Percentiles rank a stretch among this genome's conserved stretches.
Evolutionary conservation across 92 coral and sea anemone genomes (phyloP).

Genomic region (Heteractis magnifica): DNA sequence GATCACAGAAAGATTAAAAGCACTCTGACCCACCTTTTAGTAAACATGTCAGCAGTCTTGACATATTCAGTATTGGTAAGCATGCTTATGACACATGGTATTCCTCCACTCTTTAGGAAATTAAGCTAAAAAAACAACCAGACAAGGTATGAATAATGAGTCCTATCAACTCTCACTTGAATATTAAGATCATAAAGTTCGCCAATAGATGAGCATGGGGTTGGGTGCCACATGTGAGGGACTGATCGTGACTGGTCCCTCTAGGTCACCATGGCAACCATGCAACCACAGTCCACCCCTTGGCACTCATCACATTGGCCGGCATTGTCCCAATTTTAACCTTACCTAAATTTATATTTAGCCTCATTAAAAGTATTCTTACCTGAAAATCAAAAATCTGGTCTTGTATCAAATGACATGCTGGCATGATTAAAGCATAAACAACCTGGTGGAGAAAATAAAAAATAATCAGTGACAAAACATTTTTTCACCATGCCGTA

Average conservation of each 20-base stretch:
- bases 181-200: too few species aligned
- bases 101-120: slow-evolving; percentile 93
- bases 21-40: slow-evolving; percentile 60
- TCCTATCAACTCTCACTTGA: too few species aligned
- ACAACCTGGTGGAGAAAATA: slow-evolving; percentile 50
- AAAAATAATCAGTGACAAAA: neutral
- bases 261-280: too few species aligned
- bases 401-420: slow-evolving; percentile 71
- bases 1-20: neutral
- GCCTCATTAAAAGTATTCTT: neutral
- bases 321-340: too few species aligned
- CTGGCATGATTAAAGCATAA: slow-evolving; percentile 94
- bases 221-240: too few species aligned
- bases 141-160: neutral
- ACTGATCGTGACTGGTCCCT: too few species aligned
- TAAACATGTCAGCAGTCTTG: slow-evolving; percentile 76
- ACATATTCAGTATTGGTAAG: slow-evolving; percentile 83
- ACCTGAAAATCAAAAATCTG: slow-evolving; percentile 90
- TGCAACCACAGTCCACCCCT: too few species aligned
- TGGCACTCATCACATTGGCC: too few species aligned
- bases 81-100: slow-evolving; percentile 83
- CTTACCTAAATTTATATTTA: too few species aligned
- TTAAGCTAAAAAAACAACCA: slow-evolving; percentile 52
- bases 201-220: too few species aligned
- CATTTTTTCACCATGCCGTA: neutral